Evolutionary conservation across 2,797 vertebrate species (phyloP), one percentile per base, ranked within the genome.

Genomic region (Labeo calbasu): DNA sequence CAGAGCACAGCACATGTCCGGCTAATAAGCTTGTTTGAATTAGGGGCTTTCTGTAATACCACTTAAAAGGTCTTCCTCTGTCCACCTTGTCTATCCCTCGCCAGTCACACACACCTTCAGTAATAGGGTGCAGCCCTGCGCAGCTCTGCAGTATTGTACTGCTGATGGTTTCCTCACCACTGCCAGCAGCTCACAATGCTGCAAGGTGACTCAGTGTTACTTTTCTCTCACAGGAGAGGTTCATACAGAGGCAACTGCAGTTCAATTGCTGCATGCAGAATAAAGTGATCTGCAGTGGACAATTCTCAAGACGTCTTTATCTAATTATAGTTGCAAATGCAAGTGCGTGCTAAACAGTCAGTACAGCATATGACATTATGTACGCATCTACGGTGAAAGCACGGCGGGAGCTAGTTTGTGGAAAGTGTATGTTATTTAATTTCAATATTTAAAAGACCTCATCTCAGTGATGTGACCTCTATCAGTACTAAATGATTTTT

Each of bases 191-290:
- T 92, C 89, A 93, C 90, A 92, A 92, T 94, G 93, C 94, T 94
- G 94, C 94, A 95, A 95, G 94, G 95, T 95, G 94, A 95, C 92
- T 94, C 93, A 94, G 92, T 94, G 93, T 91, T 93, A 94, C 89
- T 88, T 89, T 93, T 90, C 92, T 90, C 88, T 93, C 92, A 85
- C 90, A 86, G 77, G 93, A 93, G 91, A 92, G 84, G 14, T 86
- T 84, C 55, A 83, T 32, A 71, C 76, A 87, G 91, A 53, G 63
- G 76, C 79, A 73, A 77, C 89, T 93, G 88, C 75, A 77, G 90
- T 92, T 91, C 91, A 93, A 92, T 92, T 91, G 91, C 91, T 85
- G 86, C 85, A 91, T 79, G 87, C 70, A 78, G 71, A 88, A 78
- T 86, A 55, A 86, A 73, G 88, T 86, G 89, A 89, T 87, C 84